phyloP scores from a whole-genome alignment of 2,113 vertebrate species.

The Corythornis cristatus region DNA sequence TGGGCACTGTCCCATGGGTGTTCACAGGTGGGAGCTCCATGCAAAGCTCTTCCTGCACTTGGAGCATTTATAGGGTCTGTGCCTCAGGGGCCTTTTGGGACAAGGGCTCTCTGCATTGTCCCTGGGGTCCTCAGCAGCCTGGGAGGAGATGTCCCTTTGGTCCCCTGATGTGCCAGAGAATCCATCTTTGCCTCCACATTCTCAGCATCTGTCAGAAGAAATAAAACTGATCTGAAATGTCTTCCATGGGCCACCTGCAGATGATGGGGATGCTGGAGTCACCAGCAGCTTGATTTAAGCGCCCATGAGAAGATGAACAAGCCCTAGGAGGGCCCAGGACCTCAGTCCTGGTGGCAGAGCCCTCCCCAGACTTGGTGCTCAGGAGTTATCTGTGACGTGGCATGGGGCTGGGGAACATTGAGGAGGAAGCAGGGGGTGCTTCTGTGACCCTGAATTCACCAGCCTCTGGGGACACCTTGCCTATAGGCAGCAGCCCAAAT shows the following conservation, averaged over 20 bases:
- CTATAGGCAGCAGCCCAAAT: background rate
- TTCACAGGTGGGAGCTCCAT: background rate
- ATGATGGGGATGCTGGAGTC: background rate
- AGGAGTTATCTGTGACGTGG: fast-evolving
- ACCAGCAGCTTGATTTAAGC: background rate
- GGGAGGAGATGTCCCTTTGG: background rate
- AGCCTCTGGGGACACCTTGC: background rate
- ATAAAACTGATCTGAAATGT: background rate
- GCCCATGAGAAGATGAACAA: background rate
- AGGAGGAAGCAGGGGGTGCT: background rate
- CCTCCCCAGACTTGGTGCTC: background rate
- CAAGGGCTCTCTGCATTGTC: background rate
- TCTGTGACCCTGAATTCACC: background rate
- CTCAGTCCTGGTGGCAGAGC: background rate
- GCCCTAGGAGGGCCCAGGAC: background rate
- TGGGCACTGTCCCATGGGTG: background rate
- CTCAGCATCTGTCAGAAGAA: background rate
- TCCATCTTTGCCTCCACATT: background rate
- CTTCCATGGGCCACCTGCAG: background rate
- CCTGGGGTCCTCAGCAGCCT: background rate
- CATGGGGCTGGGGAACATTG: background rate
- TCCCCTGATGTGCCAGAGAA: background rate
- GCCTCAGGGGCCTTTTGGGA: background rate
- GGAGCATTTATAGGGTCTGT: background rate
- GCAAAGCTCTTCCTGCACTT: background rate